Base-by-base conservation (phyloP, 1,140 invertebrate genomes). In the Myzus persicae region DNA sequence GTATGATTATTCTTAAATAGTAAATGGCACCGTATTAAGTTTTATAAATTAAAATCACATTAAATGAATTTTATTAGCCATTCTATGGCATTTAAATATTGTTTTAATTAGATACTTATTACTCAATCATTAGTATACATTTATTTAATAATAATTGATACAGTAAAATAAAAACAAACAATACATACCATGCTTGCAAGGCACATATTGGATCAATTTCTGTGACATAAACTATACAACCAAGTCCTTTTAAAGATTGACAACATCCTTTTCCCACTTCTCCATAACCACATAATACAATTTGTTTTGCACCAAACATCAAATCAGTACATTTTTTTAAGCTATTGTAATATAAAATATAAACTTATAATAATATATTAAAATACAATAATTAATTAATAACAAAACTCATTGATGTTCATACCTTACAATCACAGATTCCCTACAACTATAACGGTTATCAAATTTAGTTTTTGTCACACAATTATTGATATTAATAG, bases 391-490 rank as follows among this genome's bases (percentile, higher is more conserved):
- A 82, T 26, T 8, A 51, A 46, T 59, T 81, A 26, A 84, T 46
- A 51, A 93, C 59, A 67, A 67, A 67, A n/a, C n/a, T 14, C 59
- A 93, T 20, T 87, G 6, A 96, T 96, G 96, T 95, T 98, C 98
- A 98, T 97, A 90, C 89, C 89, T 90, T 95, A 98, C 98, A 94
- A 98, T 96, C 94, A 98, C 98, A 93, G 97, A 98, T 95, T 98
- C 98, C 48, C 98, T 96, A 95, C 98, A 99, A 94, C 98, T 98
- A 95, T 99, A 99, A 42, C 99, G 96, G 95, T 99, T 99, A 95
- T 99, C 99, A 95, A 99, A 99, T 96, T 99, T 99, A n/a, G 98
- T 99, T 96, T 99, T 99, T 1, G 98, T 99, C 20, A 99, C 99
- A 42, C 98, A 99, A 95, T 99, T 99, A 95, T 99, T 99, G 51